These are phyloP conservation scores for Nothocercus julius DNA, from an alignment of 2,113 vertebrate genomes.

Conservation along the genomic window DNA sequence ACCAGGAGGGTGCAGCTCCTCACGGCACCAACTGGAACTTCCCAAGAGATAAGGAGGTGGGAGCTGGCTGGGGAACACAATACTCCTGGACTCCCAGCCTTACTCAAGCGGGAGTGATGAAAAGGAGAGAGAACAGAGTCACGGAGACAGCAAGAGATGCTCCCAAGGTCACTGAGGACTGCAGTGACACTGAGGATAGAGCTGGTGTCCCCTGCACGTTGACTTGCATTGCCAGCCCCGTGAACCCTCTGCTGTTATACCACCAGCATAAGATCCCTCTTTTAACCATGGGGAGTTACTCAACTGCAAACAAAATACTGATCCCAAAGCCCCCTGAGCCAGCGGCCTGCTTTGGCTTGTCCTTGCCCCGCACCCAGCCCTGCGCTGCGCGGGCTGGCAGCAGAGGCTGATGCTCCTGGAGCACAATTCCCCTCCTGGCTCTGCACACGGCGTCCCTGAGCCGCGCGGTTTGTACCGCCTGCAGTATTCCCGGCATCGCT, in stretches of 20 bases:
- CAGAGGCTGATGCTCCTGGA: not conserved
- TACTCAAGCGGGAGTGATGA: fast-evolving
- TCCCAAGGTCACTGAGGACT: not conserved
- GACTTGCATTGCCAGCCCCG: not conserved
- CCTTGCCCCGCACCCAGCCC: not conserved
- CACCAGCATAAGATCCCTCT: not conserved
- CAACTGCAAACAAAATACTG: not conserved
- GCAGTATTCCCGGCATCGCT: not conserved
- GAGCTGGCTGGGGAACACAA: not conserved
- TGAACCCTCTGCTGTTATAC: not conserved
- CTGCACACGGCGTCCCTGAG: not conserved
- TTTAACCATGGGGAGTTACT: fast-evolving
- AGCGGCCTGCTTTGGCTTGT: fast-evolving
- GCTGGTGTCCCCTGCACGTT: fast-evolving
- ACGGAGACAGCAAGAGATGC: not conserved
- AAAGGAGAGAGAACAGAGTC: not conserved
- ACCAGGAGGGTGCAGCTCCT: not conserved
- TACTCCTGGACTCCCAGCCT: not conserved
- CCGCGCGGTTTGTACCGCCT: not conserved
- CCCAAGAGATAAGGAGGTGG: not conserved
- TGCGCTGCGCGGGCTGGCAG: not conserved
- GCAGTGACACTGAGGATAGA: not conserved
- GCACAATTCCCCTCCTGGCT: not conserved
- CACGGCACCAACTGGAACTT: not conserved
- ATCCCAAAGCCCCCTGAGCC: fast-evolving